phyloP scores from a whole-genome alignment of 2,113 vertebrate species.

The Myxocyprinus asiaticus region DNA sequence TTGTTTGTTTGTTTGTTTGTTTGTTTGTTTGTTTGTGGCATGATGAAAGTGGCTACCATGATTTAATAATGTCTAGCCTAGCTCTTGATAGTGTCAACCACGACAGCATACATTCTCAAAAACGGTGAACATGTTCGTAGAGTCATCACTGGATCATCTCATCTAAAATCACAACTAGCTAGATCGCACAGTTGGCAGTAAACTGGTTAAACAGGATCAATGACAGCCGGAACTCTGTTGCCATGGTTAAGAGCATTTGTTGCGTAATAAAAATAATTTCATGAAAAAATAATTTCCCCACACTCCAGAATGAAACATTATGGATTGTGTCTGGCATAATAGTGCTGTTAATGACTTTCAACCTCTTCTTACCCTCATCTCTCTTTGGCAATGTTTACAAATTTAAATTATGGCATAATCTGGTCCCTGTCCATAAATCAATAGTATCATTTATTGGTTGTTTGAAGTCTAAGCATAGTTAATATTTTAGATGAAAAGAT shows the following conservation, averaged over 20 bases:
- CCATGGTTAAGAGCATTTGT: background rate
- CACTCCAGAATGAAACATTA: constrained; percentile 24
- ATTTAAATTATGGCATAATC: background rate
- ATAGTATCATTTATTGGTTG: background rate
- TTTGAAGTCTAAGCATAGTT: background rate
- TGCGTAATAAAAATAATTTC: constrained; percentile 10
- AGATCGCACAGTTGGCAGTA: background rate
- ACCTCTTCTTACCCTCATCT: background rate
- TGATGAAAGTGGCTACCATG: background rate
- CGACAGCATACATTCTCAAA: background rate
- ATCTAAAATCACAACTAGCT: constrained; percentile 2
- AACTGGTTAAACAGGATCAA: background rate
- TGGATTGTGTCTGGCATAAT: background rate
- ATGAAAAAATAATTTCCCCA: background rate
- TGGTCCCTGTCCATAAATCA: background rate
- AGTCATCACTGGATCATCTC: background rate
- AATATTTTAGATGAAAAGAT: background rate
- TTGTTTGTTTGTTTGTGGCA: background rate
- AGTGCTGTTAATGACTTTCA: background rate
- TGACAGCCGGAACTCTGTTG: constrained; percentile 8
- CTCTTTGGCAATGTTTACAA: background rate
- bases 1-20: background rate
- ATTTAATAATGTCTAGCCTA: background rate
- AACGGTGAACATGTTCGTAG: background rate
- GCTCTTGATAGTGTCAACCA: background rate